Conservation (phyloP, 1,140 invertebrate species). For the Sycophila sp. region DNA sequence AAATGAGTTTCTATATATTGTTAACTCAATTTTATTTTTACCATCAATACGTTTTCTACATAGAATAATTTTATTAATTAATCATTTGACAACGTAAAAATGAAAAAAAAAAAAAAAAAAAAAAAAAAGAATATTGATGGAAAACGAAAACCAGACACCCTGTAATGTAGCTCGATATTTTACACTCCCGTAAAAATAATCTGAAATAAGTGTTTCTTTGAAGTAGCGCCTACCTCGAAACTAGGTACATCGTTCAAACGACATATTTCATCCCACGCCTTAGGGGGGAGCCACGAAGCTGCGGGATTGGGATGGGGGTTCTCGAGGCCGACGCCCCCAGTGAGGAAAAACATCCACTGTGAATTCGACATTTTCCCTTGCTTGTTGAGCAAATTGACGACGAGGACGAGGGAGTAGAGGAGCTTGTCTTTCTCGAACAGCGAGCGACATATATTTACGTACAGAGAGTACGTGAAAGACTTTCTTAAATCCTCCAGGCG, state of each 20-base stretch:
- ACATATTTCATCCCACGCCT: constrained; percentile 89
- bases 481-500: constrained; percentile 79
- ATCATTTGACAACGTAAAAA: constrained; percentile 48
- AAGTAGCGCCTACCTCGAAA: constrained; percentile 67
- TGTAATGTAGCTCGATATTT: too few species aligned
- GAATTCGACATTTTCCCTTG: constrained; percentile 74
- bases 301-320: constrained; percentile 80
- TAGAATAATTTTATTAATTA: too few species aligned
- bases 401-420: constrained; percentile 88
- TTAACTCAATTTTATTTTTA: too few species aligned
- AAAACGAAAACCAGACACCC: too few species aligned
- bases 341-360: constrained; percentile 91
- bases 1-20: too few species aligned
- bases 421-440: constrained; percentile 96
- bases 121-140: not conserved
- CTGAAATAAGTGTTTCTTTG: too few species aligned
- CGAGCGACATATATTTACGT: constrained; percentile 92
- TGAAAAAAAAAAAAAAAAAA: not conserved
- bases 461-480: constrained; percentile 91
- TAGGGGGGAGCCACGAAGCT: constrained; percentile 78
- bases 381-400: constrained; percentile 85
- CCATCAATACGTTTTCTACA: too few species aligned
- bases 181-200: too few species aligned
- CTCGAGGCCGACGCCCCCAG: constrained; percentile 84
- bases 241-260: constrained; percentile 70